phyloP scores from a whole-genome alignment of 1,140 invertebrate species.

The Diorhabda carinulata region DNA sequence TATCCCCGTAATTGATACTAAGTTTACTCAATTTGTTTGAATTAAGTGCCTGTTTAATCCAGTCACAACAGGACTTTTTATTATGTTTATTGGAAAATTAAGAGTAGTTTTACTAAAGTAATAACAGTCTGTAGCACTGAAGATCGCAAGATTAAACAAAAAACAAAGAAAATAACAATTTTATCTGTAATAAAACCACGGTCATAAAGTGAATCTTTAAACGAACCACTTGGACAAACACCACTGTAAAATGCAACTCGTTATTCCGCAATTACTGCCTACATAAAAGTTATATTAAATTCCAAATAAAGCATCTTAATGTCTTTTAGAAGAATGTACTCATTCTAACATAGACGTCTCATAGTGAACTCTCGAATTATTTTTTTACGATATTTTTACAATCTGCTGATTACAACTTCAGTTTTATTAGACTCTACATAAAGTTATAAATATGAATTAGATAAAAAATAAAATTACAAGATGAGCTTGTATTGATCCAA shows the following conservation, averaged over 20 bases:
- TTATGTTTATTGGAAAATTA: neutral
- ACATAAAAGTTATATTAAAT: slow-evolving; percentile 16
- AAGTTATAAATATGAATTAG: too few relatives aligned
- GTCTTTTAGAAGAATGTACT: neutral
- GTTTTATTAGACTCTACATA: too few relatives aligned
- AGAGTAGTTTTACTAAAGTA: neutral
- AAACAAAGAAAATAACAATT: slow-evolving; percentile 1
- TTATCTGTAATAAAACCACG: slow-evolving; percentile 1
- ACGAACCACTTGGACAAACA: slow-evolving; percentile 13
- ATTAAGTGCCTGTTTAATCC: too few relatives aligned
- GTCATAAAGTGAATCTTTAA: slow-evolving; percentile 6
- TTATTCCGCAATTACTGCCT: slow-evolving; percentile 13
- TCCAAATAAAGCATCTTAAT: slow-evolving; percentile 10
- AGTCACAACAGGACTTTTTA: neutral
- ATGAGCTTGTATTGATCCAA: too few relatives aligned
- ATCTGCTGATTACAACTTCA: too few relatives aligned
- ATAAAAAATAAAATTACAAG: too few relatives aligned
- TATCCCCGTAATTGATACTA: too few relatives aligned
- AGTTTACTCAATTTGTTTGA: too few relatives aligned
- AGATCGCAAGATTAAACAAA: neutral
- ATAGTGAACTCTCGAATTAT: neutral
- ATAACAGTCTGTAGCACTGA: neutral
- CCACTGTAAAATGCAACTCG: slow-evolving; percentile 5
- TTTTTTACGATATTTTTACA: too few relatives aligned
- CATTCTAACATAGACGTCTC: neutral